These are phyloP conservation scores for Hesperia comma DNA, from an alignment of 2,888 invertebrate species.

Conservation along the genomic window DNA sequence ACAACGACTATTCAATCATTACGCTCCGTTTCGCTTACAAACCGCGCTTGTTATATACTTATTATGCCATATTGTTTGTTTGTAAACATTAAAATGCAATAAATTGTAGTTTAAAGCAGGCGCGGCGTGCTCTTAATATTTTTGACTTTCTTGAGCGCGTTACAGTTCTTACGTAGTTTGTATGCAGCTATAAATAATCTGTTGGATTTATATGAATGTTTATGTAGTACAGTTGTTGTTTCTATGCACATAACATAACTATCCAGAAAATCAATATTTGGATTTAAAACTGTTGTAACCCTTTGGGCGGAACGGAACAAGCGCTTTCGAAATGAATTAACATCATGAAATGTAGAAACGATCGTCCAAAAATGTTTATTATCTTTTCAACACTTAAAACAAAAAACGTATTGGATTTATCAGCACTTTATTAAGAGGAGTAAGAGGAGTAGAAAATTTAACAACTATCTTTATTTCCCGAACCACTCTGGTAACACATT, in stretches of 20 bases:
- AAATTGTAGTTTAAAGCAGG: background rate
- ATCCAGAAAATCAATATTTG: too few relatives aligned
- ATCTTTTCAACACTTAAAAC: too few relatives aligned
- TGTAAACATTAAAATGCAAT: conserved; percentile 23
- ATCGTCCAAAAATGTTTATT: too few relatives aligned
- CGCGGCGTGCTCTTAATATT: background rate
- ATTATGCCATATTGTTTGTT: conserved; percentile 5
- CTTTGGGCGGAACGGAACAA: too few relatives aligned
- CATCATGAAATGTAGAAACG: too few relatives aligned
- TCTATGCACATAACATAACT: too few relatives aligned
- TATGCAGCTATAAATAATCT: background rate
- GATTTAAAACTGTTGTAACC: too few relatives aligned
- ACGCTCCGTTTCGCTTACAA: conserved; percentile 24
- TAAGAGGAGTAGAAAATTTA: background rate
- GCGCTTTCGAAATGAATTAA: too few relatives aligned
- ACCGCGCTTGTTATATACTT: background rate
- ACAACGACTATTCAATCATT: conserved; percentile 18
- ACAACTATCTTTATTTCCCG: background rate
- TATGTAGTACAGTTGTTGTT: too few relatives aligned
- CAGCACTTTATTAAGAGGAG: too few relatives aligned
- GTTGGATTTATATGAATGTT: background rate
- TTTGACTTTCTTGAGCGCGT: too few relatives aligned
- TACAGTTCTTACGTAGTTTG: background rate
- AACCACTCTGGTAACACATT: background rate
- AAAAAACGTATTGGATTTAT: too few relatives aligned